Evolutionary conservation across 2,888 invertebrate species (phyloP).

Genomic region (Athalia rosae): DNA sequence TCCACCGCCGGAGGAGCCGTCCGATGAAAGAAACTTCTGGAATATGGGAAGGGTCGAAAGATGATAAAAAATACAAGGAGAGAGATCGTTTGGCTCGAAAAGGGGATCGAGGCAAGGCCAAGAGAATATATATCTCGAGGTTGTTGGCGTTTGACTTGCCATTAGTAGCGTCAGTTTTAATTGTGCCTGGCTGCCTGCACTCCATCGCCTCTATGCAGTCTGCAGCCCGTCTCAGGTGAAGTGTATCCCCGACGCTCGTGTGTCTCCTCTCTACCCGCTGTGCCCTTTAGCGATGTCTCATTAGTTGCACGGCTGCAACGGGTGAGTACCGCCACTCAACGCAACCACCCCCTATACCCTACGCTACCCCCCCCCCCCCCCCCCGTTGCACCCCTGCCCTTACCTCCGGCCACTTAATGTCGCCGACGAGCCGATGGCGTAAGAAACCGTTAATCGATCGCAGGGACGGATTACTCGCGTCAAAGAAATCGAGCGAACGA

Average conservation of each 20-base stretch:
- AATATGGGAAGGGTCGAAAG: conserved; percentile 27
- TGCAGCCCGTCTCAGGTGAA: conserved; percentile 70
- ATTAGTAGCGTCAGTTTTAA: conserved; percentile 74
- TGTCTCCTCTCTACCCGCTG: conserved; percentile 54
- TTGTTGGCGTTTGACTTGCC: conserved; percentile 74
- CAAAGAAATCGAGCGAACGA: neutral
- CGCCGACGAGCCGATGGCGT: conserved; percentile 18
- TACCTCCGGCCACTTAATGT: conserved; percentile 68
- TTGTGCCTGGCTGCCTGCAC: conserved; percentile 69
- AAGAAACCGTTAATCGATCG: conserved; percentile 17
- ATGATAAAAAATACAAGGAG: conserved; percentile 46
- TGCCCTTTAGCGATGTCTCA: conserved; percentile 74
- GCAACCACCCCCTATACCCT: conserved; percentile 52
- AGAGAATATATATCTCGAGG: conserved; percentile 67
- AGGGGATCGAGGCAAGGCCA: conserved; percentile 38
- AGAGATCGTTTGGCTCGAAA: conserved; percentile 2
- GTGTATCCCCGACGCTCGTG: conserved; percentile 63
- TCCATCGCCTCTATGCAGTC: conserved; percentile 65
- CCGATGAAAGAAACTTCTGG: conserved; percentile 55
- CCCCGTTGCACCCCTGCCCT: conserved; percentile 56
- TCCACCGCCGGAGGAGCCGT: conserved; percentile 53
- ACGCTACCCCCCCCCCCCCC: conserved; percentile 50
- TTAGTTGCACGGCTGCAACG: conserved; percentile 73
- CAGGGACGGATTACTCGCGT: neutral
- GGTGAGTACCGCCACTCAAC: conserved; percentile 66